Percentiles rank a stretch among this genome's conserved stretches.
phyloP scores from a whole-genome alignment of 2,113 vertebrate genomes.

The Dicentrarchus labrax region DNA sequence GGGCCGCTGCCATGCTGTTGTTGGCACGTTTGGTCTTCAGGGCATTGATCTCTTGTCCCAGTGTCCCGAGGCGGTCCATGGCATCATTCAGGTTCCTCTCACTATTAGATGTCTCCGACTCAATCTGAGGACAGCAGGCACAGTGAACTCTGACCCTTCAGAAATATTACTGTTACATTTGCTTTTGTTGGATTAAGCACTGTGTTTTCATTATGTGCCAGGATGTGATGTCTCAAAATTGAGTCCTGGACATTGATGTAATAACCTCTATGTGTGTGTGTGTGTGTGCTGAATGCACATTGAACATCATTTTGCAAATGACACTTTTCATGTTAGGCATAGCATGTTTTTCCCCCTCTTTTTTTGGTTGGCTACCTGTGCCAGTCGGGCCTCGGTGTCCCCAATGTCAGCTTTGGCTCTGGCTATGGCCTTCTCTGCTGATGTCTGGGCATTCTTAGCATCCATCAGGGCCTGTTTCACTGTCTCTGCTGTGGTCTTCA shows the following conservation, averaged over 20 bases:
- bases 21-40: slow-evolving; percentile 93
- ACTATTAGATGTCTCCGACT: slow-evolving; percentile 83
- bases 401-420: slow-evolving; percentile 88
- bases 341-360: no score
- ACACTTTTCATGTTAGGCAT: no score
- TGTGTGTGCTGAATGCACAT: background rate
- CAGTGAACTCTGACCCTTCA: background rate
- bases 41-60: slow-evolving; percentile 86
- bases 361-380: slow-evolving; percentile 72
- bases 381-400: slow-evolving; percentile 86
- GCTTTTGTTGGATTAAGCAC: background rate
- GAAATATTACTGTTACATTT: background rate
- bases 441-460: slow-evolving; percentile 87
- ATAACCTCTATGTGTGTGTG: background rate
- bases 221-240: background rate
- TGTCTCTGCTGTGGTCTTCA: slow-evolving; percentile 87
- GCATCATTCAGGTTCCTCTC: slow-evolving; percentile 88
- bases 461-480: slow-evolving; percentile 90
- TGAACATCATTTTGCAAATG: background rate
- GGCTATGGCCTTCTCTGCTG: slow-evolving; percentile 89
- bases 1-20: slow-evolving; percentile 91
- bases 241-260: background rate
- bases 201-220: background rate
- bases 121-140: slow-evolving; percentile 84
- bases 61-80: slow-evolving; percentile 81